Evolutionary conservation across 2,797 vertebrate species (phyloP).

Genomic region (Sylvilagus floridanus): DNA sequence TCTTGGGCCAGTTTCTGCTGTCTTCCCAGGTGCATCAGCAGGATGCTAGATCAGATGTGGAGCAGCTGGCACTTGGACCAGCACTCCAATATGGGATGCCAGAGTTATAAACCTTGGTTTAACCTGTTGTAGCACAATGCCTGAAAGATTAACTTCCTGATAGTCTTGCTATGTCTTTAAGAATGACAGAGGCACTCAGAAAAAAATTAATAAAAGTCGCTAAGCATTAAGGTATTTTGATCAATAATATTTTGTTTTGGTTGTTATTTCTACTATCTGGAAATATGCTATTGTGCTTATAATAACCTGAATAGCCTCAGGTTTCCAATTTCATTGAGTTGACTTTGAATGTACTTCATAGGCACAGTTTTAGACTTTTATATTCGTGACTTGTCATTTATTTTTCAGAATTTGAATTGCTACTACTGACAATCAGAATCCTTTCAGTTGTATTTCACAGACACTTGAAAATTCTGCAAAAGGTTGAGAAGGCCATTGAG

Average conservation of each 20-base stretch:
- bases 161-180: constrained; percentile 51
- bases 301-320: constrained; percentile 55
- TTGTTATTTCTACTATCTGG: constrained; percentile 68
- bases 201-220: constrained; percentile 66
- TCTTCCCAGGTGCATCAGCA: too few relatives aligned
- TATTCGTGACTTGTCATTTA: constrained; percentile 79
- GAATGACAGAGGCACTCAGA: constrained; percentile 19
- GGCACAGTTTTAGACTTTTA: constrained; percentile 74
- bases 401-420: constrained; percentile 76
- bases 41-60: too few relatives aligned
- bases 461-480: constrained; percentile 83
- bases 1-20: too few relatives aligned
- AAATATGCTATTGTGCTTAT: constrained; percentile 73
- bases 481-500: constrained; percentile 77
- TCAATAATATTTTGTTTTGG: constrained; percentile 68
- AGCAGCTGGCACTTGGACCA: too few relatives aligned
- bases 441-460: constrained; percentile 79
- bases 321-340: constrained; percentile 76
- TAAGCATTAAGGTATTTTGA: constrained; percentile 17
- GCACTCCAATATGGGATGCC: too few relatives aligned
- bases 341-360: constrained; percentile 73
- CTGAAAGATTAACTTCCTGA: constrained; percentile 59
- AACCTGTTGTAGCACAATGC: too few relatives aligned
- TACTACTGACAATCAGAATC: constrained; percentile 72
- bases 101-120: too few relatives aligned